Conservation (phyloP, 2,888 invertebrate species). For the Argyresthia goedartella region DNA sequence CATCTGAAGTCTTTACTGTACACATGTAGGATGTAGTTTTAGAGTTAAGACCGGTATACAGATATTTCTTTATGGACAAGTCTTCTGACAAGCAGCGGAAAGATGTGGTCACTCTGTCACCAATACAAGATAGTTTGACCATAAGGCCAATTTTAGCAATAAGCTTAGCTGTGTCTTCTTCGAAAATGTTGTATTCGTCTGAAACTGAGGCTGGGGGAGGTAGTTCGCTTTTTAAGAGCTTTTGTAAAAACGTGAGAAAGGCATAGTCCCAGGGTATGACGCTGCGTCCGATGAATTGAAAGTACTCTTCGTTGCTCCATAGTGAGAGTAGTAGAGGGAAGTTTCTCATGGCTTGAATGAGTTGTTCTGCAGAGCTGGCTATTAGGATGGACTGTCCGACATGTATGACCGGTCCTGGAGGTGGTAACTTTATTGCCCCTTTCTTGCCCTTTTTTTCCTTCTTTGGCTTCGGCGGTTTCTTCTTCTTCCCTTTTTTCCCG, state of each 20-base stretch:
- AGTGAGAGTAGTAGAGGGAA: slow-evolving; percentile 44
- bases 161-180: slow-evolving; percentile 49
- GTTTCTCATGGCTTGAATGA: slow-evolving; percentile 48
- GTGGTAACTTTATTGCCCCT: slow-evolving; percentile 21
- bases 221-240: slow-evolving; percentile 27
- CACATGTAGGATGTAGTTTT: slow-evolving; percentile 57
- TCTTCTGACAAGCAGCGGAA: slow-evolving; percentile 58
- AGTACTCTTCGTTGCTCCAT: slow-evolving; percentile 54
- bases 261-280: slow-evolving; percentile 47
- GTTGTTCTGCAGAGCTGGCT: slow-evolving; percentile 45
- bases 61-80: slow-evolving; percentile 37
- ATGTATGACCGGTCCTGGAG: slow-evolving; percentile 51
- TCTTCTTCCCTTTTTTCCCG: slow-evolving; percentile 37
- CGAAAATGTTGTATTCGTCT: slow-evolving; percentile 56
- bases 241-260: slow-evolving; percentile 37
- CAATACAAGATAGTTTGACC: slow-evolving; percentile 44
- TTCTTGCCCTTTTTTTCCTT: slow-evolving; percentile 19
- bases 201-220: slow-evolving; percentile 35
- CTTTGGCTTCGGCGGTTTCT: slow-evolving; percentile 31
- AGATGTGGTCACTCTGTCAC: slow-evolving; percentile 44
- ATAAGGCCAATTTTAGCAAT: slow-evolving; percentile 52
- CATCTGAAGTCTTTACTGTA: slow-evolving; percentile 53
- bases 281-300: slow-evolving; percentile 40
- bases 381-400: slow-evolving; percentile 58
- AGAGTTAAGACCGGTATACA: slow-evolving; percentile 56